A percentile compares a stretch with the other conserved stretches of the same genome.
These are phyloP conservation scores for Pangasius larnaudii DNA, from an alignment of 2,797 vertebrate species.

Conservation along the genomic window DNA sequence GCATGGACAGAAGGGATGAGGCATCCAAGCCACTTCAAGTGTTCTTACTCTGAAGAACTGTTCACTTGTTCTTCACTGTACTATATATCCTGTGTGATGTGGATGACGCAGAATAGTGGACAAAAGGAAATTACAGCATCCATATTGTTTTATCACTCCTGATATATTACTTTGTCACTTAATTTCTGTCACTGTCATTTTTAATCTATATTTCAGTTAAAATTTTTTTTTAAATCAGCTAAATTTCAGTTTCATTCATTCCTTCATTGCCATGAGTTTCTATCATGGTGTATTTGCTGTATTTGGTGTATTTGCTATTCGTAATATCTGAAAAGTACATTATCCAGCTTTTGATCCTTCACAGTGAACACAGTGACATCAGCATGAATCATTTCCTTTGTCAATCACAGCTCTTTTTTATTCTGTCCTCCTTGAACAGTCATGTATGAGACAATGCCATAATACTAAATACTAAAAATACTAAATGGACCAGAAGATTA, in stretches of 20 bases:
- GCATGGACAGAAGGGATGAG: background rate
- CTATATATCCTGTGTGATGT: background rate
- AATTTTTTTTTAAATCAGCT: background rate
- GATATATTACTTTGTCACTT: background rate
- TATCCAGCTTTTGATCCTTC: background rate
- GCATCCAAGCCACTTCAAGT: background rate
- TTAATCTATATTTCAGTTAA: background rate
- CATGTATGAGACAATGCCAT: background rate
- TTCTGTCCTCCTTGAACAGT: background rate
- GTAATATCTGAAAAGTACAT: background rate
- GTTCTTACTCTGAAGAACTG: background rate
- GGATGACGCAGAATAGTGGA: background rate
- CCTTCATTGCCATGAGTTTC: background rate
- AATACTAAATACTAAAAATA: background rate
- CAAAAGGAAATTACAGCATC: background rate
- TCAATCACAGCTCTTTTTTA: background rate
- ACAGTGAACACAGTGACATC: constrained; percentile 4
- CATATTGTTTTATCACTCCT: background rate
- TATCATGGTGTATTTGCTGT: background rate
- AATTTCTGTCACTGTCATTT: background rate
- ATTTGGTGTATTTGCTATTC: background rate
- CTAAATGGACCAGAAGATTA: background rate
- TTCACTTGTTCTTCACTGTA: background rate
- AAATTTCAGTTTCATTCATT: background rate
- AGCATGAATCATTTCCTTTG: background rate